Evolutionary conservation across 1,140 invertebrate species (phyloP).

Genomic region (Lucilia cuprina): DNA sequence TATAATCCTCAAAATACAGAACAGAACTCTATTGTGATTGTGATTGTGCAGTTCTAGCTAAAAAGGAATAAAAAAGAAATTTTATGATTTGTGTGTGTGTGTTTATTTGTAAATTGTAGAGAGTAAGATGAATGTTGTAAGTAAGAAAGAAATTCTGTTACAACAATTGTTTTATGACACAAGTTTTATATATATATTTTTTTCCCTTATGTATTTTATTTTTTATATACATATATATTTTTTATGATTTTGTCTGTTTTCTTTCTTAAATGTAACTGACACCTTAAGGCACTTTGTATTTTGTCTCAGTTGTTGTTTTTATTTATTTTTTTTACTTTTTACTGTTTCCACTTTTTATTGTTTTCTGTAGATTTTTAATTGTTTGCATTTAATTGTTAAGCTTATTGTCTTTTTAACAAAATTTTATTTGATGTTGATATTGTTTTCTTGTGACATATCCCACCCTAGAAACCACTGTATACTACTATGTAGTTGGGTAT

Average conservation of each 20-base stretch:
- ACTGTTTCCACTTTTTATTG: not conserved
- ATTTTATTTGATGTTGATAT: not conserved
- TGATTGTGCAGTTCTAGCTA: no score
- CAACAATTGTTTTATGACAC: slow-evolving; percentile 10
- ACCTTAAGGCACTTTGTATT: not conserved
- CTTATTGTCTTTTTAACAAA: not conserved
- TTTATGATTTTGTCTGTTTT: not conserved
- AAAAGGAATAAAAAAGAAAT: no score
- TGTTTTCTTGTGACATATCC: not conserved
- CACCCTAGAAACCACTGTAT: no score
- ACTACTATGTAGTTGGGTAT: not conserved
- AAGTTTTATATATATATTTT: not conserved
- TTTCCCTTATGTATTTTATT: slow-evolving; percentile 1
- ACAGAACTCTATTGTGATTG: no score
- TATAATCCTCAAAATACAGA: no score
- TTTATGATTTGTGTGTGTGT: no score
- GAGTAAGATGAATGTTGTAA: no score
- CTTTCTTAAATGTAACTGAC: not conserved
- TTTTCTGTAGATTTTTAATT: not conserved
- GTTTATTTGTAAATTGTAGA: no score
- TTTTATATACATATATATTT: not conserved
- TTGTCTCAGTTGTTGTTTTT: not conserved
- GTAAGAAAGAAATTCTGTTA: not conserved
- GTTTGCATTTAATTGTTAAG: not conserved
- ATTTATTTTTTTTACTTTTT: not conserved